Evolutionary conservation across 2,888 invertebrate genomes (phyloP).

Genomic region (Tanypteryx hageni): DNA sequence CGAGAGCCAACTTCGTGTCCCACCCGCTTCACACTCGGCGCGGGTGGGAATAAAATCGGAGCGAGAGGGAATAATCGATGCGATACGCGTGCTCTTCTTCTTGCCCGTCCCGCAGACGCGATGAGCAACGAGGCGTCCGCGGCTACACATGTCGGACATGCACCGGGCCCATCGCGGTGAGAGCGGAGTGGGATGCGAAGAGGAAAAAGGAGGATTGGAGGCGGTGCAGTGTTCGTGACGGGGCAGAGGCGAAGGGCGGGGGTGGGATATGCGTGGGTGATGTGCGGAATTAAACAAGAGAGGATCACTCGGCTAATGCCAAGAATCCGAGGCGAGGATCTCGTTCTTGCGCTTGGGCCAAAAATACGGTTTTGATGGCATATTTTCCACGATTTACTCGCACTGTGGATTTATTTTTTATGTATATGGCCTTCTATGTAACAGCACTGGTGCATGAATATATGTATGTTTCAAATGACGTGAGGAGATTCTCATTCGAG

Average conservation of each 20-base stretch:
- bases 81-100: background rate
- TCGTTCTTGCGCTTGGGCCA: too few relatives aligned
- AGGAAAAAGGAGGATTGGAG: too few relatives aligned
- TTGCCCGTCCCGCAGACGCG: background rate
- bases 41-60: background rate
- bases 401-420: too few relatives aligned
- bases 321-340: too few relatives aligned
- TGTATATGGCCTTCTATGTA: too few relatives aligned
- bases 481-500: too few relatives aligned
- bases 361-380: too few relatives aligned
- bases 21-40: background rate
- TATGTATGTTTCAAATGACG: too few relatives aligned
- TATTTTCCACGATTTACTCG: too few relatives aligned
- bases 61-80: background rate
- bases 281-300: too few relatives aligned
- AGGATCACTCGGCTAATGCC: too few relatives aligned
- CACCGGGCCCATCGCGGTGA: background rate
- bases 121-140: background rate
- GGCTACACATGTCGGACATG: slow-evolving; percentile 4
- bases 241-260: background rate
- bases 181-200: background rate
- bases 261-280: background rate
- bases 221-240: background rate
- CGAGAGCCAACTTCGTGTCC: background rate
- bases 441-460: too few relatives aligned